Evolutionary conservation across 2,797 vertebrate genomes (phyloP).

Genomic region (Halcyon chelicuti): DNA sequence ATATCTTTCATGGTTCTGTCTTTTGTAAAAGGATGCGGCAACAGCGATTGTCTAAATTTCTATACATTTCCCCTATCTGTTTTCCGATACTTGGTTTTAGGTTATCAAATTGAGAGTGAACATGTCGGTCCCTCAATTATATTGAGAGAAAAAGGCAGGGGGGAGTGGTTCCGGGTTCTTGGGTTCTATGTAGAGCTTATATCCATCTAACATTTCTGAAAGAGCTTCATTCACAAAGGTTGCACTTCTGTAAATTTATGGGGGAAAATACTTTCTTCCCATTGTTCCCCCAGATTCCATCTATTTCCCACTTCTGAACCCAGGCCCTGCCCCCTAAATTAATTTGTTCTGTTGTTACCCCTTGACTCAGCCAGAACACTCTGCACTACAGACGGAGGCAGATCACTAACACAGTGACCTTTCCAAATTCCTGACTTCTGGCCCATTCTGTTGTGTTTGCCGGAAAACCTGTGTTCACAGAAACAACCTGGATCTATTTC

Average conservation of each 20-base stretch:
- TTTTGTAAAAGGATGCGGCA: constrained; percentile 32
- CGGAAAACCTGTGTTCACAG: neutral
- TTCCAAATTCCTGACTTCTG: neutral
- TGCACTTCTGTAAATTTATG: accelerated
- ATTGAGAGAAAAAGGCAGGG: neutral
- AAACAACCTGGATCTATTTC: neutral
- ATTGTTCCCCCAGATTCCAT: neutral
- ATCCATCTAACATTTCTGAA: neutral
- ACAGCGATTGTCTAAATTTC: neutral
- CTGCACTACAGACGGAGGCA: neutral
- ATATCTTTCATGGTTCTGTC: constrained; percentile 54
- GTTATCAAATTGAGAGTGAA: neutral
- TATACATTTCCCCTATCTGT: neutral
- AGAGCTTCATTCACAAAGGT: neutral
- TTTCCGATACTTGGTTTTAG: constrained; percentile 14
- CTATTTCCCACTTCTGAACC: neutral
- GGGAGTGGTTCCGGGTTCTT: neutral
- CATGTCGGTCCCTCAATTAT: neutral
- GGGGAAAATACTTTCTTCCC: neutral
- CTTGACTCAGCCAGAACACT: neutral
- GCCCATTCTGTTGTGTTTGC: neutral
- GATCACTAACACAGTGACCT: neutral
- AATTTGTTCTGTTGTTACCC: neutral
- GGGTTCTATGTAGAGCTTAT: neutral
- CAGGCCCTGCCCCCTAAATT: neutral